These are phyloP conservation scores for Lucifuga dentata DNA, from an alignment of 2,113 vertebrate genomes.

Conservation along the genomic window DNA sequence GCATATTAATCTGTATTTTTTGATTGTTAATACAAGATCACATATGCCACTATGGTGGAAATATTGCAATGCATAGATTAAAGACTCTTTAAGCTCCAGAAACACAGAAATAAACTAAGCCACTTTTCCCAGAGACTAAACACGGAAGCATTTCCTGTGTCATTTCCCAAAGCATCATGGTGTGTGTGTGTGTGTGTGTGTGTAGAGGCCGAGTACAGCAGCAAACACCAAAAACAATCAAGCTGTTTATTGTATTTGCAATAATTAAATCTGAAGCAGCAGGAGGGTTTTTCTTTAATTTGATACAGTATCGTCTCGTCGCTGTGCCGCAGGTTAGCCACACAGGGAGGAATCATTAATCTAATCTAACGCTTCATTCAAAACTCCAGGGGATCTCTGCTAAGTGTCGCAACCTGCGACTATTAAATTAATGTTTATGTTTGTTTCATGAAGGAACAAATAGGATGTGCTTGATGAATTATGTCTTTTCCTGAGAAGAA, in stretches of 20 bases:
- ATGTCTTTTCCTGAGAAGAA: conserved; percentile 36
- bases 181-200: too few relatives aligned
- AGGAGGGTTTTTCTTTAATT: conserved; percentile 72
- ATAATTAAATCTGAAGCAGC: conserved; percentile 79
- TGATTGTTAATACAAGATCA: too few relatives aligned
- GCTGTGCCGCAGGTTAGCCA: conserved; percentile 66
- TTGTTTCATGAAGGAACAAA: conserved; percentile 73
- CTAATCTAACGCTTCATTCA: conserved; percentile 77
- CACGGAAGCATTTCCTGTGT: too few relatives aligned
- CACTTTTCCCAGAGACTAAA: too few relatives aligned
- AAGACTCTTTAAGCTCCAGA: too few relatives aligned
- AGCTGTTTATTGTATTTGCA: conserved; percentile 79
- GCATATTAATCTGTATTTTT: too few relatives aligned
- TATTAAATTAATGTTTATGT: conserved; percentile 79
- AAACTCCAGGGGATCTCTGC: conserved; percentile 73
- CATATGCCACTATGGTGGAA: too few relatives aligned
- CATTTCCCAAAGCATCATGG: neutral
- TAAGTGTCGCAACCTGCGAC: conserved; percentile 69
- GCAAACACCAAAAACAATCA: conserved; percentile 74
- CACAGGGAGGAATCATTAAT: conserved; percentile 77
- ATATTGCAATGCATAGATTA: too few relatives aligned
- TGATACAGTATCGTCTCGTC: conserved; percentile 68
- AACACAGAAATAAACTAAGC: too few relatives aligned
- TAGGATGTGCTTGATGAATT: conserved; percentile 61
- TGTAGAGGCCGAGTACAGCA: neutral